Percentiles rank a stretch among this genome's conserved stretches.
phyloP scores from a whole-genome alignment of 2,888 invertebrate genomes.

The Zaprionus lineosus region DNA sequence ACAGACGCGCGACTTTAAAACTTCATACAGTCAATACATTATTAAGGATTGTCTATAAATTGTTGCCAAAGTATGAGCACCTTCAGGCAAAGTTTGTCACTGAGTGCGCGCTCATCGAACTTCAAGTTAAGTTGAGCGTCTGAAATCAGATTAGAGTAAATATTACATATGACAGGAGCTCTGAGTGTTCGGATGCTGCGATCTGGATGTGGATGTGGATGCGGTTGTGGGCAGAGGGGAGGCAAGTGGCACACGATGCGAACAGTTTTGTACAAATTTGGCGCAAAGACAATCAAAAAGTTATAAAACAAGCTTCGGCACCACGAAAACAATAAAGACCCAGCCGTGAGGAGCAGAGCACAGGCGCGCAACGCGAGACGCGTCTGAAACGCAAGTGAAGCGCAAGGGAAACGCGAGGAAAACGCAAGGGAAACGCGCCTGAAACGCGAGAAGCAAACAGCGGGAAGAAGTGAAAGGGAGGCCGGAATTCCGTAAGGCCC shows the following conservation, averaged over 20 bases:
- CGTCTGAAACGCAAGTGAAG: no score
- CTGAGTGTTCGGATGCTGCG: slow-evolving; percentile 15
- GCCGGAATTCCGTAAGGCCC: slow-evolving; percentile 35
- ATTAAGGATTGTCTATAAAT: slow-evolving; percentile 51
- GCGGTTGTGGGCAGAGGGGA: slow-evolving; percentile 29
- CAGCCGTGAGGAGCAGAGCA: neutral
- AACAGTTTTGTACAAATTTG: slow-evolving; percentile 73
- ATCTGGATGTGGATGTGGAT: slow-evolving; percentile 41
- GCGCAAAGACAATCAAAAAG: slow-evolving; percentile 80
- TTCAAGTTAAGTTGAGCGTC: slow-evolving; percentile 65
- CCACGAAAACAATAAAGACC: slow-evolving; percentile 59
- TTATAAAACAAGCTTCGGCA: slow-evolving; percentile 74
- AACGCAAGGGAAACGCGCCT: no score
- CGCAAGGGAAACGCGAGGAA: no score
- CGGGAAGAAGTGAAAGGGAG: no score
- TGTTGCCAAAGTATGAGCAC: slow-evolving; percentile 54
- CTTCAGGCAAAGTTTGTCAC: slow-evolving; percentile 59
- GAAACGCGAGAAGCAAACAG: neutral
- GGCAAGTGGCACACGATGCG: slow-evolving; percentile 44
- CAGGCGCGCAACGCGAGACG: neutral
- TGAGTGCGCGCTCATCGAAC: slow-evolving; percentile 29
- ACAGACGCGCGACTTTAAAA: slow-evolving; percentile 49
- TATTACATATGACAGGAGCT: slow-evolving; percentile 55
- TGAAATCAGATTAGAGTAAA: slow-evolving; percentile 72
- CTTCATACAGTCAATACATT: slow-evolving; percentile 22